A percentile compares a stretch with the other conserved stretches of the same genome.
Evolutionary conservation across 2,888 invertebrate species (phyloP).

Genomic region (Drosophila ustulata): DNA sequence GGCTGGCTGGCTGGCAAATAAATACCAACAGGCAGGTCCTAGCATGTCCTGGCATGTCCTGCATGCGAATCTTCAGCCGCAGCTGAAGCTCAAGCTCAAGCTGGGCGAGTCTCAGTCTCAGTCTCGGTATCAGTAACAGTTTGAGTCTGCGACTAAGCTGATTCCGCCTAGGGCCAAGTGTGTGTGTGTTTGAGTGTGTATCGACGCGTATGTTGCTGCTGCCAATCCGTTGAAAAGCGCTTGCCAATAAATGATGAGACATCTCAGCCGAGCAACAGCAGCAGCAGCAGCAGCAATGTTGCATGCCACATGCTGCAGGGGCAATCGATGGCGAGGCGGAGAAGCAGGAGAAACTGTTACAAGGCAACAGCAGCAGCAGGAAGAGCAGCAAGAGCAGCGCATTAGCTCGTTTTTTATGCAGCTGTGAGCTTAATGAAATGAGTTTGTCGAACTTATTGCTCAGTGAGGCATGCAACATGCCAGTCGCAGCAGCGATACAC

Average conservation of each 20-base stretch:
- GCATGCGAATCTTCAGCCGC: neutral
- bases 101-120: constrained; percentile 8
- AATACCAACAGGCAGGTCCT: constrained; percentile 61
- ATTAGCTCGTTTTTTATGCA: constrained; percentile 74
- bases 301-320: constrained; percentile 32
- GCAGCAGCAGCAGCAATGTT: constrained; percentile 10
- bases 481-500: constrained; percentile 45
- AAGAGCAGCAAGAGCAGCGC: constrained; percentile 43
- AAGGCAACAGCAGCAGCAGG: constrained; percentile 24
- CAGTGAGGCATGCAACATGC: constrained; percentile 74
- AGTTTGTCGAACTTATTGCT: constrained; percentile 78
- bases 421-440: constrained; percentile 75
- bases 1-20: constrained; percentile 58
- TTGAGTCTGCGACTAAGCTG: constrained; percentile 26
- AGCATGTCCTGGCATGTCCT: constrained; percentile 13
- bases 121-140: constrained; percentile 3
- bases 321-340: constrained; percentile 9
- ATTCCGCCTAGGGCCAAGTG: constrained; percentile 34
- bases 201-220: constrained; percentile 50
- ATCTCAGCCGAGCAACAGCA: constrained; percentile 42
- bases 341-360: neutral
- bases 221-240: constrained; percentile 75
- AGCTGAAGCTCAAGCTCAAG: neutral
- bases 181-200: constrained; percentile 28
- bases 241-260: constrained; percentile 78